phyloP scores from a whole-genome alignment of 2,888 invertebrate species.

The Psylliodes chrysocephalus region DNA sequence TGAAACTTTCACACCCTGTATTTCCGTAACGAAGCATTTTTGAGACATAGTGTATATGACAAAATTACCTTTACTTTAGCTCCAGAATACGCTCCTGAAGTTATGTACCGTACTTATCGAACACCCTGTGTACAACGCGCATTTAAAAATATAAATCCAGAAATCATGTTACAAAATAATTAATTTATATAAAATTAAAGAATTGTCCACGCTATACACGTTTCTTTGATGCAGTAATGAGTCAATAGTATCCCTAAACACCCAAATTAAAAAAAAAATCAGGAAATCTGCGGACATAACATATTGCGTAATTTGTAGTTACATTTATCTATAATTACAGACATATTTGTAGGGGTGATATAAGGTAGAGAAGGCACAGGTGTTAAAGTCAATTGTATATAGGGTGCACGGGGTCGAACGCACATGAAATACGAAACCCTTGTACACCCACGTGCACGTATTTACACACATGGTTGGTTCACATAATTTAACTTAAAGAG shows the following conservation, averaged over 20 bases:
- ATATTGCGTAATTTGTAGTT: conserved; percentile 58
- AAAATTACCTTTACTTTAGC: no score
- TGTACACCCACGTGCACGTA: conserved; percentile 12
- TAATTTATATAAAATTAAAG: no score
- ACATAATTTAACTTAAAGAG: conserved; percentile 25
- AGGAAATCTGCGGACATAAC: conserved; percentile 47
- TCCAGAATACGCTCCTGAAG: no score
- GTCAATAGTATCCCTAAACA: conserved; percentile 2
- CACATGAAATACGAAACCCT: conserved; percentile 33
- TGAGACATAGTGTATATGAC: no score
- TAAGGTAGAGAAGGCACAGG: conserved; percentile 48
- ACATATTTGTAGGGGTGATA: conserved; percentile 33
- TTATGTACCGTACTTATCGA: no score
- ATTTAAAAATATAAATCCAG: no score
- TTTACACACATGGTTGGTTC: conserved; percentile 35
- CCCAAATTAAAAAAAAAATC: conserved; percentile 39
- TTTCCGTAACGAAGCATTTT: no score
- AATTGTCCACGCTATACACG: no score
- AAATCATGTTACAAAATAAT: no score
- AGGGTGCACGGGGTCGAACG: conserved; percentile 30
- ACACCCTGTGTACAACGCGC: no score
- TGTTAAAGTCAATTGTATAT: conserved; percentile 46
- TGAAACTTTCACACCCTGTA: no score
- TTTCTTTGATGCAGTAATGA: not conserved
- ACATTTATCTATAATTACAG: conserved; percentile 49